Base-by-base conservation (phyloP, 2,797 vertebrate genomes). In the Macrochelys suwanniensis region DNA sequence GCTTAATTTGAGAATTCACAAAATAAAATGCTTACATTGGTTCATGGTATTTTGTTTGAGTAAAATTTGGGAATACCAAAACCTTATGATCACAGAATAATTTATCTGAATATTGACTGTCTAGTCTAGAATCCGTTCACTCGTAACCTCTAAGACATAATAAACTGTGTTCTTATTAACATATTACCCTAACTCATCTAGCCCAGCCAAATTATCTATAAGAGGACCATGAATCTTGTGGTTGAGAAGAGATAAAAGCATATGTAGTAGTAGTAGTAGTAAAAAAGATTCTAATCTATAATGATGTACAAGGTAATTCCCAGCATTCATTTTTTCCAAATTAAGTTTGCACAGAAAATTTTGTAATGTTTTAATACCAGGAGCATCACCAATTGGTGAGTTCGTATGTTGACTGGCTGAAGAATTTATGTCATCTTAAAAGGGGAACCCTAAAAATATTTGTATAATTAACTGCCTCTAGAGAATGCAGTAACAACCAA, bases 11-110 rank as follows among this genome's bases (percentile, higher is more conserved):
- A 96, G 89, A 82, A 94, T 93, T 90, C 91, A 90, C 83, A 88
- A 5, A 23, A 42, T 82, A 94, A 94, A 96, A 61, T 90, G 31
- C 87, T 92, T 96, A 89, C 61, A 89, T 91, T 93, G 87, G n/a
- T 89, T 96, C 81, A 88, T 88, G 77, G 31, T 79, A n/a, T 65
- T 79, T 93, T 90, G 85, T 68, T 57, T 95, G 89, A 92, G 50
- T 92, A 84, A 90, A 88, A 42, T 65, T 88, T 90, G 42, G 79
- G 82, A 96, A 96, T 83, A 96, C 83, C 56, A 95, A 96, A 92
- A 90, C 0, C 0, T 16, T 81, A 80, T 56, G 54, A 92, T 92
- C 85, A 93, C 25, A 96, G 89, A 87, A 84, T 81, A 59, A 71
- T 57, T 94, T 92, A 90, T 94, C 80, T 89, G 50, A 93, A 80